These are phyloP conservation scores for Calcarius lapponicus DNA, from an alignment of 2,797 vertebrate species.

Conservation along the genomic window DNA sequence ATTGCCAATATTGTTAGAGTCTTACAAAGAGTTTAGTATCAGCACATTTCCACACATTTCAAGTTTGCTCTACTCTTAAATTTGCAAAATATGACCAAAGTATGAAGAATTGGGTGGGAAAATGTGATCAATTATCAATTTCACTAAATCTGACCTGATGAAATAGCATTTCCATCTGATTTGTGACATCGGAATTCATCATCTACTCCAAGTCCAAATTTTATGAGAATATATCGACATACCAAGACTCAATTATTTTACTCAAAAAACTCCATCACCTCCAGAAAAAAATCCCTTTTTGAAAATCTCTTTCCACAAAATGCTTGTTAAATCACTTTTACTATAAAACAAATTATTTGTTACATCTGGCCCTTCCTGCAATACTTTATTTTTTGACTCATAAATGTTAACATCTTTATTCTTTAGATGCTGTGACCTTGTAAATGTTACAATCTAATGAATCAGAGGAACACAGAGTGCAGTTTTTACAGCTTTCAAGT, in stretches of 20 bases:
- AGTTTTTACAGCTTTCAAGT: conserved; percentile 51
- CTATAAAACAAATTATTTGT: background rate
- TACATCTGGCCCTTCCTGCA: background rate
- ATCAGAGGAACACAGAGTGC: conserved; percentile 9
- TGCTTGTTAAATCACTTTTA: background rate
- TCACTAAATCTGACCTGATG: background rate
- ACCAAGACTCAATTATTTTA: background rate
- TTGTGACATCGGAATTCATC: background rate
- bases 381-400: background rate
- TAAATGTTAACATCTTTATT: background rate
- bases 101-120: background rate
- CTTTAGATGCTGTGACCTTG: background rate
- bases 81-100: background rate
- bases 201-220: background rate
- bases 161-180: background rate
- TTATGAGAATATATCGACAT: background rate
- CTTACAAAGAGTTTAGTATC: background rate
- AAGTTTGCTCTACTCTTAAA: background rate
- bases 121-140: background rate
- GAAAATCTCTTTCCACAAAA: background rate
- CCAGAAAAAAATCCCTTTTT: background rate
- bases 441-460: conserved; percentile 21
- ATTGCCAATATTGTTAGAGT: background rate
- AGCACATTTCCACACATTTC: background rate
- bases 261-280: background rate